Conservation (phyloP, 30 jellyfish, hydroid and myxozoan genomes). For the Aurelia sp. region DNA sequence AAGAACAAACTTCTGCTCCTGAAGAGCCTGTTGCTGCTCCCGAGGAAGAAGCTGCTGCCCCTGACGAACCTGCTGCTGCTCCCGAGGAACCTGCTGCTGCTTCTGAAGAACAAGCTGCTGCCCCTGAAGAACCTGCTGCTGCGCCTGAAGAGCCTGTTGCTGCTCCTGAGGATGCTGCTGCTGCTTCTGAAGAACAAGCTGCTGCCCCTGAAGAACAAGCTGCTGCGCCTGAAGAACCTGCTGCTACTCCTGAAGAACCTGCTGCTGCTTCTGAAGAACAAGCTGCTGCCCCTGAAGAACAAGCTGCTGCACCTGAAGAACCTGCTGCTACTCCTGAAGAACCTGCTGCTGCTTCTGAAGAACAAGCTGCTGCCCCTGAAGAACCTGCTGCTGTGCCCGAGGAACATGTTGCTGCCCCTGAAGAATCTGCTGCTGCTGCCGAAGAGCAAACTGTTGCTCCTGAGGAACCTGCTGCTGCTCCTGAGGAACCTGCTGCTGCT, state of each 20-base stretch:
- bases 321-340: constrained; percentile 32
- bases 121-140: constrained; percentile 35
- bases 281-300: constrained; percentile 9
- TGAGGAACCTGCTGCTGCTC: constrained; percentile 44
- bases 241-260: constrained; percentile 17
- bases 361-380: constrained; percentile 23
- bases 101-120: neutral
- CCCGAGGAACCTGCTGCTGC: constrained; percentile 5
- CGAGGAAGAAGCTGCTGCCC: neutral
- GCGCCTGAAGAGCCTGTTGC: constrained; percentile 26
- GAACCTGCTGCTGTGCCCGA: neutral
- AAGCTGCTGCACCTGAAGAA: neutral
- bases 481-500: constrained; percentile 25
- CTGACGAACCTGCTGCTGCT: constrained; percentile 41
- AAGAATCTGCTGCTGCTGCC: constrained; percentile 18
- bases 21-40: constrained; percentile 17
- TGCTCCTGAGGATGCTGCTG: constrained; percentile 33
- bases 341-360: constrained; percentile 9
- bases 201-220: neutral
- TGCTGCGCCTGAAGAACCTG: neutral
- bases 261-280: constrained; percentile 26
- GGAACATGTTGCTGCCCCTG: neutral
- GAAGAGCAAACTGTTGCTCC: constrained; percentile 32
- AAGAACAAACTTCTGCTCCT: constrained; percentile 12
- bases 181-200: neutral